Base-by-base conservation (phyloP, 2,888 invertebrate genomes). In the Stegophylla sp. region DNA sequence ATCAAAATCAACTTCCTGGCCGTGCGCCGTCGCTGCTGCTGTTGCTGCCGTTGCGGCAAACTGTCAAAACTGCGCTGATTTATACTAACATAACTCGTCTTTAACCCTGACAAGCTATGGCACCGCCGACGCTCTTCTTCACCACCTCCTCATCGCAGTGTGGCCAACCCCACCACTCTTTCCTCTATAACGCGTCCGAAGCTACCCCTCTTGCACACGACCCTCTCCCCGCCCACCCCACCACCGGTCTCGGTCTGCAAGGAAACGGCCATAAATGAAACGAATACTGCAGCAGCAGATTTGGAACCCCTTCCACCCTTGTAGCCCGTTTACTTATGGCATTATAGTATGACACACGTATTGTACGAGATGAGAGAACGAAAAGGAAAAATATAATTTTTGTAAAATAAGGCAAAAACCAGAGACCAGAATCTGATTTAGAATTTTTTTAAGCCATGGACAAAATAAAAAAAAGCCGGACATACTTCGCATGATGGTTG, bases 1-100 rank as follows among this genome's bases (percentile, higher is more conserved):
- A 79, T 79, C 79, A 79, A 79, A 79, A 79, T 79, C 79, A 79
- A 79, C 79, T 79, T 79, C 71, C 79, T 71, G 79, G 69, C 77
- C 79, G 17, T 34, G n/a, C 69, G 61, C 77, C 77, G 74, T n/a
- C 69, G 61, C 77, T 69, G 74, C 26, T 34, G 79, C 59, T 59
- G 77, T 79, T 48, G 69, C 59, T 34, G 79, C 59, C 69, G 77
- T 79, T 48, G 69, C 59, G 79, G 79, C 61, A 51, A 63, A 79
- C 79, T 79, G 79, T 79, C 79, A 79, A 63, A 79, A 79, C 79
- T 10, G 79, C 79, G 48, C 79, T 79, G 79, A 79, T 79, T 79
- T 79, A 79, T 79, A 79, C 71, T 61, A 69, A 79, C 79, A 79
- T 79, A 79, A 79, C 79, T 79, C 79, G 79, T 79, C 79, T 79